Conservation (phyloP, 2,888 invertebrate species). For the Protonemura montana region DNA sequence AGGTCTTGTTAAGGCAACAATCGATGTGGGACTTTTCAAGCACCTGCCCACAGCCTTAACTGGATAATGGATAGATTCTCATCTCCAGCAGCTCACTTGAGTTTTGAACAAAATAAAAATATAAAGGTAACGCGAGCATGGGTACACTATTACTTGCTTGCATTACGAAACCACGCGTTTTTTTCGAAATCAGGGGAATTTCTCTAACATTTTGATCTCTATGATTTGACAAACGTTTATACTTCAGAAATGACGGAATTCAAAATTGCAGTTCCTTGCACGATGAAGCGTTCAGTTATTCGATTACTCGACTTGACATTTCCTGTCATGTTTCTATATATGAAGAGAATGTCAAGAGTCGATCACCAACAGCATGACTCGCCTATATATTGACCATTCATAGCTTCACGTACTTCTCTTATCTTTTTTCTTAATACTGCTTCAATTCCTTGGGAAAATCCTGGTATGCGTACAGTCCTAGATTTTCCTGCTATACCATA, state of each 20-base stretch:
- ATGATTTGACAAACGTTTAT: neutral
- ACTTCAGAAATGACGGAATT: neutral
- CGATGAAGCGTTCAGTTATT: neutral
- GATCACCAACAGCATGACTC: too few species aligned
- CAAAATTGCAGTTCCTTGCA: neutral
- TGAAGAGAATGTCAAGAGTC: slow-evolving; percentile 1
- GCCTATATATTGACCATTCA: too few species aligned
- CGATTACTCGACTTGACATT: neutral
- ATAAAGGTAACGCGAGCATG: neutral
- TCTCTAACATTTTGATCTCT: neutral
- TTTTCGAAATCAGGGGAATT: neutral
- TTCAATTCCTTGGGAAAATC: too few species aligned
- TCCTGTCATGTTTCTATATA: neutral
- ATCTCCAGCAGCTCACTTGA: neutral
- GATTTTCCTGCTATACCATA: too few species aligned
- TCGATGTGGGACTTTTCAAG: neutral
- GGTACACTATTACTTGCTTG: neutral
- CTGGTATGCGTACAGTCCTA: too few species aligned
- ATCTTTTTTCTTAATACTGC: too few species aligned
- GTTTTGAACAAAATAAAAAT: neutral
- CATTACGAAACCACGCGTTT: neutral
- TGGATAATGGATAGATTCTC: too few species aligned
- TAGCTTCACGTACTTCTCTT: too few species aligned
- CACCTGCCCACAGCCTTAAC: neutral
- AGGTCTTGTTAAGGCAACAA: neutral